These are phyloP conservation scores for Eulacestoma nigropectus DNA, from an alignment of 2,113 vertebrate species.

Conservation along the genomic window DNA sequence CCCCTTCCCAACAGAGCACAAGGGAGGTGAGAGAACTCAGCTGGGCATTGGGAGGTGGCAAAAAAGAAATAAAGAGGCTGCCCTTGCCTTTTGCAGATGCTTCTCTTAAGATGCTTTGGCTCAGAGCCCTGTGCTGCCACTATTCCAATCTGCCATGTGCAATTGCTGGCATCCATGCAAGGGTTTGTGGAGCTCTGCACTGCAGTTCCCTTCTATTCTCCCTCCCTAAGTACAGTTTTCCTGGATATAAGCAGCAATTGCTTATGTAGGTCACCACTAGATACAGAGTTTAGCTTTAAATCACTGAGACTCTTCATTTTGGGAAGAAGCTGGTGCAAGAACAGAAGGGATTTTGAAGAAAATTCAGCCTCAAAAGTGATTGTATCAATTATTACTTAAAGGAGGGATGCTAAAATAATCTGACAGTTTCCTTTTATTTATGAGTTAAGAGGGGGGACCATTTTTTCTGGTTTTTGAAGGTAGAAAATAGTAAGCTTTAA, in stretches of 20 bases:
- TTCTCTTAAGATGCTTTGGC: slow-evolving; percentile 22
- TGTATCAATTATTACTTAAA: background rate
- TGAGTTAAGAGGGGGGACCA: background rate
- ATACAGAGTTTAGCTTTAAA: background rate
- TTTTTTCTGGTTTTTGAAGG: background rate
- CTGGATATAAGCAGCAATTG: background rate
- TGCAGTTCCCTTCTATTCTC: background rate
- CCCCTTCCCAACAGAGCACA: background rate
- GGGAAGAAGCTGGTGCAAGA: background rate
- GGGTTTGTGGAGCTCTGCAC: background rate
- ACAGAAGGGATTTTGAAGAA: background rate
- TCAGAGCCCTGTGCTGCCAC: background rate
- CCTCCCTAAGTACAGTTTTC: background rate
- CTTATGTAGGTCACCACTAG: background rate
- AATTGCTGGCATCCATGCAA: background rate
- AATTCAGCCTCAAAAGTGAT: background rate
- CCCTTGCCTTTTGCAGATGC: slow-evolving; percentile 5
- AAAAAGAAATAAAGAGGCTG: background rate
- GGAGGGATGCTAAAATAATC: background rate
- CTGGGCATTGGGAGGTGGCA: background rate
- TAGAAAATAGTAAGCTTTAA: background rate
- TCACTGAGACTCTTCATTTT: background rate
- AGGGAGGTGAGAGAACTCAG: background rate
- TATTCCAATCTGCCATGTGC: background rate
- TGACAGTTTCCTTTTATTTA: background rate